These are phyloP conservation scores for Crenuchus spilurus DNA, from an alignment of 2,797 vertebrate genomes.

Conservation along the genomic window DNA sequence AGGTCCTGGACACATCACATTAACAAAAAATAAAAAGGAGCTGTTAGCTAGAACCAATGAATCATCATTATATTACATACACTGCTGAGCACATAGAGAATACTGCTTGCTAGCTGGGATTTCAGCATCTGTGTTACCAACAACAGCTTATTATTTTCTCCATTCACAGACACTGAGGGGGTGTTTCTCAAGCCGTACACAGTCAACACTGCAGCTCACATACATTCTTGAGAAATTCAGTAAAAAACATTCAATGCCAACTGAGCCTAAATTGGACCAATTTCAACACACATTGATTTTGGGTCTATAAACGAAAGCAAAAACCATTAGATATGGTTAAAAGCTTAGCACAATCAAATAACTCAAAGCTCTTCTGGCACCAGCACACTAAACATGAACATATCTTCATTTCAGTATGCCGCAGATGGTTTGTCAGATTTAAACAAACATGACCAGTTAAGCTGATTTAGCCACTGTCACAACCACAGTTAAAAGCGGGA, in stretches of 20 bases:
- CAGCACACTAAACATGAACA: background rate
- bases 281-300: too few species aligned
- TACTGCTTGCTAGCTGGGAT: conserved; percentile 21
- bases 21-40: background rate
- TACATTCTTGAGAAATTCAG: background rate
- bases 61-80: conserved; percentile 23
- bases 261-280: too few species aligned
- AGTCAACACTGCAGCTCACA: conserved; percentile 30
- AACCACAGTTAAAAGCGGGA: background rate
- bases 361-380: background rate
- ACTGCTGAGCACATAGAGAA: conserved; percentile 16
- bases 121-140: conserved; percentile 42
- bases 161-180: conserved; percentile 43
- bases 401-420: background rate
- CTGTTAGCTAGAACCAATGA: conserved; percentile 16
- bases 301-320: too few species aligned
- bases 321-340: background rate
- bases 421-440: background rate
- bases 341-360: background rate
- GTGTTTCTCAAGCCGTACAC: conserved; percentile 37
- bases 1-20: conserved; percentile 78
- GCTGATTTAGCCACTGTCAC: background rate
- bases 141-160: conserved; percentile 49
- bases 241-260: background rate
- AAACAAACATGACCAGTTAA: background rate